Percentiles rank a stretch among this genome's conserved stretches.
phyloP scores from a whole-genome alignment of 2,888 invertebrate genomes.

The Caenorhabditis sinica region DNA sequence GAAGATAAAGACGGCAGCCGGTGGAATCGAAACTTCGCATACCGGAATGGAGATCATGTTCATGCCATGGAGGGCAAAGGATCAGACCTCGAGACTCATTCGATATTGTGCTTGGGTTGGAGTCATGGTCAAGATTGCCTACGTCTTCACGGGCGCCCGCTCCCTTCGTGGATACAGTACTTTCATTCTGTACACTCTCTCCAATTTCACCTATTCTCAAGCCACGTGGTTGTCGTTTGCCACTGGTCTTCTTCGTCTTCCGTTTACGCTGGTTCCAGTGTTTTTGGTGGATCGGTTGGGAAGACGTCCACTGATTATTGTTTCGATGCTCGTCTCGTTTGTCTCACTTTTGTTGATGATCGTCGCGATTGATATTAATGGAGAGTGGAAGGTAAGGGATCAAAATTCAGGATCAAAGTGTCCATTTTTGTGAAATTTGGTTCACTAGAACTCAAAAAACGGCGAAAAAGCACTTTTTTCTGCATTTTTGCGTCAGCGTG shows the following conservation, averaged over 20 bases:
- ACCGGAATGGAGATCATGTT: conserved; percentile 73
- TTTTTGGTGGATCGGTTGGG: conserved; percentile 74
- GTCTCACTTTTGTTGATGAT: conserved; percentile 67
- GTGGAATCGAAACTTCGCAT: conserved; percentile 51
- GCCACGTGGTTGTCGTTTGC: conserved; percentile 67
- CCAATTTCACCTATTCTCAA: conserved; percentile 67
- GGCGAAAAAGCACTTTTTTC: too few species aligned
- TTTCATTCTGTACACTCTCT: conserved; percentile 69
- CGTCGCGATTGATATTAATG: conserved; percentile 64
- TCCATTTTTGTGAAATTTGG: background rate
- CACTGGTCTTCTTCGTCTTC: conserved; percentile 70
- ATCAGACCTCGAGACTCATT: conserved; percentile 68
- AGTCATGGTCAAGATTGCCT: conserved; percentile 76
- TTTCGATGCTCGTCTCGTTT: conserved; percentile 67
- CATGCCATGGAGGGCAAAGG: conserved; percentile 73
- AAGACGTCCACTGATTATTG: conserved; percentile 71
- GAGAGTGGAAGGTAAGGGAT: conserved; percentile 63
- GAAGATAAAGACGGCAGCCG: conserved; percentile 43
- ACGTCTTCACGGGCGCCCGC: conserved; percentile 75
- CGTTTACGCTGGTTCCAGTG: conserved; percentile 73
- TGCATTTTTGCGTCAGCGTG: too few species aligned
- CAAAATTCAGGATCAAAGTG: too few species aligned
- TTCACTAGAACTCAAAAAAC: too few species aligned
- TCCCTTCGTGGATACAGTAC: conserved; percentile 73
- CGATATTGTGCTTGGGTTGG: conserved; percentile 75